phyloP scores from a whole-genome alignment of 2,888 invertebrate genomes.

The Hololepta plana region DNA sequence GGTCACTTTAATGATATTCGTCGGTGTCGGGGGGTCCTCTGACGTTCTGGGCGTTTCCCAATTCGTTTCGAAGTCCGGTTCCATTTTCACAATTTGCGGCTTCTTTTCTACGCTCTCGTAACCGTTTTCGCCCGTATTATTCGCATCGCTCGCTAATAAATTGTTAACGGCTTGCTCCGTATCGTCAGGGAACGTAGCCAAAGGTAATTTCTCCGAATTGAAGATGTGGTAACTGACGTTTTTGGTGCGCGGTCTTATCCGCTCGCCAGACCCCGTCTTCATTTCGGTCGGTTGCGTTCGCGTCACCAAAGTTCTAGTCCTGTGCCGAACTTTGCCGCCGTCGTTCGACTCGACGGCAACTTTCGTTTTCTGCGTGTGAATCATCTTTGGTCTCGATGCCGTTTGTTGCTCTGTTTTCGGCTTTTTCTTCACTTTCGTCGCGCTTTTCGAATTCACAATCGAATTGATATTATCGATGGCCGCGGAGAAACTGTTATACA shows the following conservation, averaged over 20 bases:
- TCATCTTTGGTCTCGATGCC: constrained; percentile 52
- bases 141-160: constrained; percentile 12
- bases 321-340: constrained; percentile 33
- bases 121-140: constrained; percentile 15
- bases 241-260: constrained; percentile 40
- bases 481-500: constrained; percentile 30
- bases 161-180: constrained; percentile 20
- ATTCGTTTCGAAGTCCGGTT: background rate
- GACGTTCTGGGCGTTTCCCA: constrained; percentile 13
- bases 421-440: constrained; percentile 18
- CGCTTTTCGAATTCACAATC: constrained; percentile 25
- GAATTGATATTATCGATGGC: constrained; percentile 31
- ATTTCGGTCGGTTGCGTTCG: constrained; percentile 32
- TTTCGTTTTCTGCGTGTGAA: constrained; percentile 49
- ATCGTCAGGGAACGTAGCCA: constrained; percentile 32
- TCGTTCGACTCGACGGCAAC: constrained; percentile 29
- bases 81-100: background rate
- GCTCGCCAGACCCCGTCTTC: constrained; percentile 28
- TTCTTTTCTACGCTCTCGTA: constrained; percentile 3
- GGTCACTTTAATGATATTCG: constrained; percentile 15
- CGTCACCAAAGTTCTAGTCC: constrained; percentile 37
- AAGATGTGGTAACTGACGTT: constrained; percentile 43
- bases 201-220: constrained; percentile 30
- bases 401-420: constrained; percentile 19
- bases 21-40: constrained; percentile 13